Evolutionary conservation across 2,888 invertebrate species (phyloP), one percentile per base, ranked within the genome.

Genomic region (Diplazon laetatorius): DNA sequence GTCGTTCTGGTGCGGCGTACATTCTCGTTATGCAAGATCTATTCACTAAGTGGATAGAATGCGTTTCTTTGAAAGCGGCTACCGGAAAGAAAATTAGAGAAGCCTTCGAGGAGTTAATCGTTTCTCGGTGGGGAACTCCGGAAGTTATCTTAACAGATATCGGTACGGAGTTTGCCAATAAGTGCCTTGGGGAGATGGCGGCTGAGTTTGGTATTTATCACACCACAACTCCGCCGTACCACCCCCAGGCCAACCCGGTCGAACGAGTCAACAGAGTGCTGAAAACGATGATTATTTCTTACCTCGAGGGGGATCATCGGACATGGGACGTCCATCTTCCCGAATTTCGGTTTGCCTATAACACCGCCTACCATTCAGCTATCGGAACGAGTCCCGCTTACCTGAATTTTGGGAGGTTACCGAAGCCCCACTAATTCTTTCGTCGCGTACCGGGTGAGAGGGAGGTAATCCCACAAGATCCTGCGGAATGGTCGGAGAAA

Each of bases 241-340:
- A 30, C 2, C 30, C 30, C 30, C 30, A 30, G 30, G 6, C 30
- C 30, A 30, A 30, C 65, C 85, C 85, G 0, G 82, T 83, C 0
- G 85, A 86, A 48, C 46, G 85, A 1, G 76, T 81, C 0, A 85
- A 85, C 65, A 62, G 85, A 0, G 80, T 80, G 0, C 1, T 85
- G 1, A 84, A 85, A 55, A 86, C 84, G 0, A 83, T 85, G 82
- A 85, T 89, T 0, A 79, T 86, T 0, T 80, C 86, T 0, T 87
- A 77, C 65, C 25, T 85, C 0, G 72, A 66, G 2, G 63, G 78
- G 1, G 73, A 84, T 35, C 87, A 87, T 37, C 48, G 78, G 0
- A 65, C 71, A 1, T 87, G 85, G 87, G 85, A 86, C 50, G 3
- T 55, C 6, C 69, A 84, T 22, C 25, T 86, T 1, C 22, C 75